phyloP scores from a whole-genome alignment of 2,888 invertebrate genomes.

The Gisinianus flammeolus region DNA sequence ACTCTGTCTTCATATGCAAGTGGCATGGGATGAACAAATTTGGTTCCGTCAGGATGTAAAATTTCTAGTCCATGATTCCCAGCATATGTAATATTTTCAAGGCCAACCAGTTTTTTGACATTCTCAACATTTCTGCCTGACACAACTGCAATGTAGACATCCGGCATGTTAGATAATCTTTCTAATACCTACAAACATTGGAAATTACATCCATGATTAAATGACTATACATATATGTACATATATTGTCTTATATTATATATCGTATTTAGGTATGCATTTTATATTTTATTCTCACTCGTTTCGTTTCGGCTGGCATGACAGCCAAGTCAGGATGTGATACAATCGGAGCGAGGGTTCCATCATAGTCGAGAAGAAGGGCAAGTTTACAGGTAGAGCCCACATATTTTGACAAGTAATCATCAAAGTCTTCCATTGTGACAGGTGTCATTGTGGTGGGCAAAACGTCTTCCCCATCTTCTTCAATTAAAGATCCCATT shows the following conservation, averaged over 20 bases:
- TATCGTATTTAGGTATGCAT: too few species aligned
- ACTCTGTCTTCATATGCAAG: conserved; percentile 79
- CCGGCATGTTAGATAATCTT: conserved; percentile 80
- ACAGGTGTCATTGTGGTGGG: conserved; percentile 87
- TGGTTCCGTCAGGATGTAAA: conserved; percentile 86
- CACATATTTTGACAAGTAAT: conserved; percentile 84
- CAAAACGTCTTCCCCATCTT: conserved; percentile 75
- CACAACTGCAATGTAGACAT: conserved; percentile 84
- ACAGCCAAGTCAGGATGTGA: conserved; percentile 89
- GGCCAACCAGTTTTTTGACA: conserved; percentile 88
- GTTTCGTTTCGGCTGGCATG: conserved; percentile 81
- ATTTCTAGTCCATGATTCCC: conserved; percentile 84
- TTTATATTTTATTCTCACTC: too few species aligned
- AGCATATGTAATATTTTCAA: conserved; percentile 88
- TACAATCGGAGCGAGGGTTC: conserved; percentile 85
- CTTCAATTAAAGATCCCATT: conserved; percentile 75
- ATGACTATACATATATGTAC: neutral
- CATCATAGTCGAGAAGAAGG: conserved; percentile 80
- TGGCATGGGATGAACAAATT: conserved; percentile 90
- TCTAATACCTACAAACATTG: conserved; percentile 69
- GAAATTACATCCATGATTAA: neutral
- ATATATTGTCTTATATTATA: too few species aligned
- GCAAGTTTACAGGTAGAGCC: conserved; percentile 85
- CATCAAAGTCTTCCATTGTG: conserved; percentile 89
- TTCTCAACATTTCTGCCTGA: conserved; percentile 87